These are phyloP conservation scores for Camponotus vicinus DNA, from an alignment of 1,140 invertebrate genomes.

Conservation along the genomic window DNA sequence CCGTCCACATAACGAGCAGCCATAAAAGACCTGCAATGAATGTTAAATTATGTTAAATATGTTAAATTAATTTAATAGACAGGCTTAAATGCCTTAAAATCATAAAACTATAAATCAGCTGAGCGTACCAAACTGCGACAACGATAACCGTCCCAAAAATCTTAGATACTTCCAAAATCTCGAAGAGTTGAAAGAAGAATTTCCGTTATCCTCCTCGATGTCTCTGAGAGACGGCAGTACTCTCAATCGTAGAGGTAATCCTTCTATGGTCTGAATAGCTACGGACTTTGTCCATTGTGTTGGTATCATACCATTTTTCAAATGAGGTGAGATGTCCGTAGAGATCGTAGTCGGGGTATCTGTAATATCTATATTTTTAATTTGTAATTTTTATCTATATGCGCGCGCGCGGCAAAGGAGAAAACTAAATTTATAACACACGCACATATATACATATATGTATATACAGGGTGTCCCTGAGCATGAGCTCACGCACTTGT, in stretches of 20 bases:
- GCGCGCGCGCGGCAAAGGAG: background rate
- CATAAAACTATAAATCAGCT: background rate
- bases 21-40: slow-evolving; percentile 84
- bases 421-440: background rate
- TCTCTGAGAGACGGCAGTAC: slow-evolving; percentile 84
- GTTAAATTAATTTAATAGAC: background rate
- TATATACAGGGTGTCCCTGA: no score
- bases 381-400: background rate
- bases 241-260: slow-evolving; percentile 85
- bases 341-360: slow-evolving; percentile 74
- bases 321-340: slow-evolving; percentile 67
- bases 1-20: slow-evolving; percentile 86
- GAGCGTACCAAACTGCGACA: slow-evolving; percentile 82
- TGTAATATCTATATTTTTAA: slow-evolving; percentile 45
- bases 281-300: slow-evolving; percentile 74
- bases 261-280: slow-evolving; percentile 84
- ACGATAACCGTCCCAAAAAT: slow-evolving; percentile 81
- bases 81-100: no score
- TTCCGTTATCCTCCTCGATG: slow-evolving; percentile 73
- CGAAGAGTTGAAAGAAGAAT: slow-evolving; percentile 43
- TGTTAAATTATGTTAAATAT: background rate
- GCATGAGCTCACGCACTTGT: no score
- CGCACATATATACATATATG: no score
- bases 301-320: slow-evolving; percentile 62
- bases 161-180: slow-evolving; percentile 79